Base-by-base conservation (phyloP, 2,888 invertebrate genomes). In the Sicus ferrugineus region DNA sequence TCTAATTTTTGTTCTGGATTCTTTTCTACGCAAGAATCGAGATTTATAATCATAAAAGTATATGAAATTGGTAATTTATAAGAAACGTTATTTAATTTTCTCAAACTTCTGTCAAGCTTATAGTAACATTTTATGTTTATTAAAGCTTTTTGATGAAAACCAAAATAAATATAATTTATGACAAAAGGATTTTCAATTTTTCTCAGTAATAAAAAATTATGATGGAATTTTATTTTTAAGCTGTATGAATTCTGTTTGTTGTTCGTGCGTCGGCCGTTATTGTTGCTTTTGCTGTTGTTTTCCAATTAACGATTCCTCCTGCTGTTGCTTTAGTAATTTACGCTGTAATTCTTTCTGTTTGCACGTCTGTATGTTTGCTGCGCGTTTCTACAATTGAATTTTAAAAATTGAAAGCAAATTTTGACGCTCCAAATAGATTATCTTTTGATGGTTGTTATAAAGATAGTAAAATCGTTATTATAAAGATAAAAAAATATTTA, bases 301-400 rank as follows among this genome's bases (percentile, higher is more conserved):
- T 26, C 77, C 84, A 72, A 85, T 85, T 50, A 85, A 77, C 50
- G 84, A 79, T 75, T 84, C 84, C 75, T 85, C 84, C 38, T 83
- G 82, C 69, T 81, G 82, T 72, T 83, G 83, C 71, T 80, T 83
- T 72, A 84, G 82, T 56, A 83, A 71, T 76, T 80, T 84, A 14
- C 81, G 80, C 64, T 81, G 79, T 69, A 81, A 75, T 65, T 85
- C 84, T 68, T 83, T 84, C 70, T 83, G 81, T 73, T 85, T 85
- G 78, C 81, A 82, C 72, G 78, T 70, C 70, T 83, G 80, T 73
- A 85, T 80, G 70, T 84, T 78, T n/a, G 75, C 71, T 52, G 84
- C 79, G 70, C 83, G 79, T 83, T 84, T 85, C 84, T 85, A 75
- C 65, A 79, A 78, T 74, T 70, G 69, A 70, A 70, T 59, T 54